Percentiles rank a stretch among this genome's conserved stretches.
Evolutionary conservation across 2,888 invertebrate genomes (phyloP).

Genomic region (Myopa tessellatipennis): DNA sequence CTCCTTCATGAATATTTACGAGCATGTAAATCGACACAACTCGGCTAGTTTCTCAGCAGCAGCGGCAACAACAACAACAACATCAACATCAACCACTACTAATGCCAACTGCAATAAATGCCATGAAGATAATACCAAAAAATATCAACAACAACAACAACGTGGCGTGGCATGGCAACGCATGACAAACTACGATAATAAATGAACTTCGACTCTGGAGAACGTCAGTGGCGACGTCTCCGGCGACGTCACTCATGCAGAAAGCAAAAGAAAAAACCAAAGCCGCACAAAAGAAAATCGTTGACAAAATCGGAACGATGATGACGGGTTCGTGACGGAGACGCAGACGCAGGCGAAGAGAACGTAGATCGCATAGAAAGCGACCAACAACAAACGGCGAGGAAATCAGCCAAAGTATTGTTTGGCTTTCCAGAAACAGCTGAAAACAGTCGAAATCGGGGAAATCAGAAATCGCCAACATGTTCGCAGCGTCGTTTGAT

Average conservation of each 20-base stretch:
- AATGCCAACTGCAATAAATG: conserved; percentile 27
- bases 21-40: conserved; percentile 43
- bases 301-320: conserved; percentile 12
- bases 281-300: conserved; percentile 15
- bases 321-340: not conserved
- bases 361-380: not conserved
- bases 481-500: too few relatives aligned
- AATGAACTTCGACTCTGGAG: conserved; percentile 47
- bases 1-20: conserved; percentile 44
- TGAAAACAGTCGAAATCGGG: too few relatives aligned
- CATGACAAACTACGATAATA: conserved; percentile 48
- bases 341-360: not conserved
- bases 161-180: conserved; percentile 38
- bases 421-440: too few relatives aligned
- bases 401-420: too few relatives aligned
- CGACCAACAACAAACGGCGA: not conserved
- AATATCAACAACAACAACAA: conserved; percentile 30
- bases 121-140: conserved; percentile 43
- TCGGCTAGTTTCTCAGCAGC: conserved; percentile 25
- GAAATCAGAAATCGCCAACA: too few relatives aligned
- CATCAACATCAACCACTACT: conserved; percentile 9
- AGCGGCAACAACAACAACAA: conserved; percentile 32
- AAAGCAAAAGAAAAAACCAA: not conserved
- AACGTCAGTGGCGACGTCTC: conserved; percentile 6
- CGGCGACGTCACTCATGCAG: conserved; percentile 25